Base-by-base conservation (phyloP, 2,888 invertebrate species). In the Argyresthia albistria region DNA sequence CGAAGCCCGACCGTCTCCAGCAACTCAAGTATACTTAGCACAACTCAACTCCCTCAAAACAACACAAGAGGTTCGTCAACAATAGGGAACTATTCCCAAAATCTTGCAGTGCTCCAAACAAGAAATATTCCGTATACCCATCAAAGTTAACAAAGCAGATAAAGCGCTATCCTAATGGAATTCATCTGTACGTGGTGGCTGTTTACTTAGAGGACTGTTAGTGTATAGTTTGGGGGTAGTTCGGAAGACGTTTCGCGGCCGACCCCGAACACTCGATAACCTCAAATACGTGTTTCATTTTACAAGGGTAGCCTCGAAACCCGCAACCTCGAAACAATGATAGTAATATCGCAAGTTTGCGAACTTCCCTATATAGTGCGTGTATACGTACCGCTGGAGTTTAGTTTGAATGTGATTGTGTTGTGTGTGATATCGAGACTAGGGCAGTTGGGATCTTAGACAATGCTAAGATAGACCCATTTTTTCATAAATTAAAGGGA, bases 221-320 rank as follows among this genome's bases (percentile, higher is more conserved):
- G 39, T 56, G 56, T 64, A 58, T 59, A 60, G 63, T 63, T 57
- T 56, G 58, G 63, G 25, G 25, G 62, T 62, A 60, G 61, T 65
- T 65, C 25, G 56, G 56, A 62, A 65, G 66, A 68, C 58, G 59
- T 25, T 25, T 62, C 64, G 65, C 58, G 61, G 54, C 62, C 62
- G 64, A 65, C 62, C 67, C 65, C 57, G 62, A 69, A 66, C 67
- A 66, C 68, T 67, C 69, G 65, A 70, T 69, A 69, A 69, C 76
- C 76, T 58, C 77, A 76, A 75, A 73, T 73, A 73, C 69, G 72
- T 75, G 69, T 71, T 71, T 65, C 66, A 62, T 67, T 66, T 69
- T 67, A 67, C 67, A 71, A 71, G 71, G 74, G 74, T 70, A 64
- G 25, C 39, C 25, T 42, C 54, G 53, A 55, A 60, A 64, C 64